phyloP scores from a whole-genome alignment of 1,140 invertebrate species.

The Ruditapes philippinarum region DNA sequence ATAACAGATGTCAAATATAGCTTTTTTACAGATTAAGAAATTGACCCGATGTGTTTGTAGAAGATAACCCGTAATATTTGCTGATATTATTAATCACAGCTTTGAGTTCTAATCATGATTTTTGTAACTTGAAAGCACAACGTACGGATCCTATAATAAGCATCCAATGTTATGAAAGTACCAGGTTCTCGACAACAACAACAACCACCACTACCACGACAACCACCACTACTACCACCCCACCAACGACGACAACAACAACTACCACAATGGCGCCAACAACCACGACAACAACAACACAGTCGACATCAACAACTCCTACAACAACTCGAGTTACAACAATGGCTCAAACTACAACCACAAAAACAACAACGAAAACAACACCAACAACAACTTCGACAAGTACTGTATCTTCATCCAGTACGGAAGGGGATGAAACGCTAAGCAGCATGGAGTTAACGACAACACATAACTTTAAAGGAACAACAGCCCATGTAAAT shows the following conservation, averaged over 20 bases:
- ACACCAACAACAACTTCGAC: too few relatives aligned
- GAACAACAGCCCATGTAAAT: too few relatives aligned
- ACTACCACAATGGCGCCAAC: not conserved
- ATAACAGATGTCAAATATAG: too few relatives aligned
- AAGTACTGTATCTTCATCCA: too few relatives aligned
- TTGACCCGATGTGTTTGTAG: not conserved
- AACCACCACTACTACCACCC: not conserved
- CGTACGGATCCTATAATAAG: not conserved
- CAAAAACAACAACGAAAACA: not conserved
- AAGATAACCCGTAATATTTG: too few relatives aligned
- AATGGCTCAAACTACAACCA: not conserved
- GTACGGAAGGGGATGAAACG: too few relatives aligned
- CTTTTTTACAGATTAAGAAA: not conserved
- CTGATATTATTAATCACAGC: not conserved
- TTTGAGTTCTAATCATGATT: not conserved
- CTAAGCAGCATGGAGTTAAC: too few relatives aligned
- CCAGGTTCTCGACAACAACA: not conserved
- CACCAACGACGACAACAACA: not conserved
- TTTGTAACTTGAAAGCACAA: not conserved
- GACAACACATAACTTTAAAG: too few relatives aligned
- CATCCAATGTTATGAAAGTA: not conserved
- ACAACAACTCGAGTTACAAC: not conserved
- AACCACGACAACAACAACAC: not conserved
- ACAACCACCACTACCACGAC: constrained; percentile 19
- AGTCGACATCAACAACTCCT: not conserved